Evolutionary conservation across 2,113 vertebrate genomes (phyloP).

Genomic region (Sapayoa aenigma): DNA sequence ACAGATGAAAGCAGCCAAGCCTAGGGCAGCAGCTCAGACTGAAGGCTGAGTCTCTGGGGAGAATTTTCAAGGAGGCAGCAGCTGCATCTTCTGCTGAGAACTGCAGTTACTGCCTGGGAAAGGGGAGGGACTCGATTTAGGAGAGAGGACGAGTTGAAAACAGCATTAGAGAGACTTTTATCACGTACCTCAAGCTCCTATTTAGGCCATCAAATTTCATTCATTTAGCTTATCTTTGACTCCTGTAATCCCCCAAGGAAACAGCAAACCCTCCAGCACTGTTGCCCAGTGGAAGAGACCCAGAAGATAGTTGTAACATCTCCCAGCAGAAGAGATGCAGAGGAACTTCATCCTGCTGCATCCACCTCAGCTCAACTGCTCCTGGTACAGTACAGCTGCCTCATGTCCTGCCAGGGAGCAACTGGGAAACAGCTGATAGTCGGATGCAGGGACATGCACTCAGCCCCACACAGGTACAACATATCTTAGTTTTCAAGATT

Average conservation of each 20-base stretch:
- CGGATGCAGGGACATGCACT: not conserved
- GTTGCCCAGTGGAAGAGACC: not conserved
- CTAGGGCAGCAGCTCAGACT: not conserved
- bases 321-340: not conserved
- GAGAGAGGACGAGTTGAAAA: not conserved
- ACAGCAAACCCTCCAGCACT: not conserved
- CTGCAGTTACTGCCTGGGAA: not conserved
- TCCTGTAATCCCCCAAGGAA: not conserved
- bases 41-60: not conserved
- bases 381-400: not conserved
- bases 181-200: not conserved
- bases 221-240: not conserved
- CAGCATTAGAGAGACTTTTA: not conserved
- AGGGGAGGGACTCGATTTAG: not conserved
- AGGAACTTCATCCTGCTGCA: not conserved
- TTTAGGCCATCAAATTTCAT: not conserved
- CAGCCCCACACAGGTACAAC: not conserved
- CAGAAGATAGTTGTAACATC: not conserved
- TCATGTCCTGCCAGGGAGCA: not conserved
- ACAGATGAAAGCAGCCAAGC: not conserved
- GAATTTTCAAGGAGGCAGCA: not conserved
- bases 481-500: fast-evolving
- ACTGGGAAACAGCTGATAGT: not conserved
- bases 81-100: not conserved
- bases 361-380: not conserved